Conservation (phyloP, 1,140 invertebrate genomes). For the Trichonephila clavipes region DNA sequence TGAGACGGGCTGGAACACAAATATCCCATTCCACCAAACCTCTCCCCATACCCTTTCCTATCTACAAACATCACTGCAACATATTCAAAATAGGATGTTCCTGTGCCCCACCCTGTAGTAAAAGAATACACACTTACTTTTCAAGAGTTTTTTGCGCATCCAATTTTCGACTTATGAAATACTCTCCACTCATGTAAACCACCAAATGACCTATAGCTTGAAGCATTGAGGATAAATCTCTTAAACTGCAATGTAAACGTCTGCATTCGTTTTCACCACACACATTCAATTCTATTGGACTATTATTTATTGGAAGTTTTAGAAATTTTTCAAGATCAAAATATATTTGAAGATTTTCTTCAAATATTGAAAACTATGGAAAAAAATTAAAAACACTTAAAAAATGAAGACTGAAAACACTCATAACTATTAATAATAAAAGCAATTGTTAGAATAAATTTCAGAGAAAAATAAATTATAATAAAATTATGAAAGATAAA, state of each 20-base stretch:
- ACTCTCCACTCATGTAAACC: conserved; percentile 83
- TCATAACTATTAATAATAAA: background rate
- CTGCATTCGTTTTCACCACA: conserved; percentile 82
- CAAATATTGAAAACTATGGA: conserved; percentile 80
- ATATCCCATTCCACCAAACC: too few species aligned
- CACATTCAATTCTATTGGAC: conserved; percentile 79
- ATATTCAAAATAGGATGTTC: too few species aligned
- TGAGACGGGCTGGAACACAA: too few species aligned
- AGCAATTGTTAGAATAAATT: background rate
- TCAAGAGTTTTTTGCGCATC: conserved; percentile 65
- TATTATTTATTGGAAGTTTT: conserved; percentile 77
- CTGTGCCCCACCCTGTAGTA: too few species aligned
- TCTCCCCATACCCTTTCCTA: too few species aligned
- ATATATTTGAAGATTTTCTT: conserved; percentile 83
- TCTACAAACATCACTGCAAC: too few species aligned
- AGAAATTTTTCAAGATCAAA: conserved; percentile 82
- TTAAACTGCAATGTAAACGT: conserved; percentile 83
- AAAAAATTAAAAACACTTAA: background rate
- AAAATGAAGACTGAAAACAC: background rate
- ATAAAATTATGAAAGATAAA: background rate
- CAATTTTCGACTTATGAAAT: conserved; percentile 79
- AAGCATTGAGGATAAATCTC: conserved; percentile 85
- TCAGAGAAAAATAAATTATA: background rate
- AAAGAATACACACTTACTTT: conserved; percentile 51
- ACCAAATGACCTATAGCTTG: conserved; percentile 85